Evolutionary conservation across 2,888 invertebrate genomes (phyloP).

Genomic region (Mythimna ferrago): DNA sequence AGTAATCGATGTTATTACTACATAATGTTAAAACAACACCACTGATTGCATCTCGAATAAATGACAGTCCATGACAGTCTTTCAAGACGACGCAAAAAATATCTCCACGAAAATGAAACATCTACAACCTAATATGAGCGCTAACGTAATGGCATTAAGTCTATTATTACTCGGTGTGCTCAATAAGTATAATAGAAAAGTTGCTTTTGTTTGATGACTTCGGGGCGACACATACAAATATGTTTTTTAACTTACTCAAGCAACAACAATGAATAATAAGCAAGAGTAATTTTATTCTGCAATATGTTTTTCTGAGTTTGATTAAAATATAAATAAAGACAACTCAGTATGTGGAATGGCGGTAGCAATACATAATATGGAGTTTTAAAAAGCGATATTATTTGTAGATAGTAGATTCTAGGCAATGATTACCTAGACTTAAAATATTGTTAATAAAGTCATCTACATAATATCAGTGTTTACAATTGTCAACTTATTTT

Average conservation of each 20-base stretch:
- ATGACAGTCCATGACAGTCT: slow-evolving; percentile 9
- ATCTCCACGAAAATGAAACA: slow-evolving; percentile 4
- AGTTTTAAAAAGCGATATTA: neutral
- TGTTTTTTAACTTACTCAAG: slow-evolving; percentile 58
- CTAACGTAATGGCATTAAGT: slow-evolving; percentile 20
- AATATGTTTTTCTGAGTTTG: slow-evolving; percentile 13
- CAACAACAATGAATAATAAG: slow-evolving; percentile 47
- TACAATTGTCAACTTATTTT: too few relatives aligned
- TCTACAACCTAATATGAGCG: slow-evolving; percentile 29
- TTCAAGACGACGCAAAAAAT: slow-evolving; percentile 40
- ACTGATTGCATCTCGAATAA: slow-evolving; percentile 18
- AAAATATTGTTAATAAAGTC: too few relatives aligned
- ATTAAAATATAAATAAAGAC: slow-evolving; percentile 7
- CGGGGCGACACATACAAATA: slow-evolving; percentile 50
- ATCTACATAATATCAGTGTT: too few relatives aligned
- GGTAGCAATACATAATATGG: neutral
- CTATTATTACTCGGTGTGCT: slow-evolving; percentile 39
- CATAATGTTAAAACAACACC: slow-evolving; percentile 20
- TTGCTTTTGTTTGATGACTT: slow-evolving; percentile 63
- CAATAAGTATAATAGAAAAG: slow-evolving; percentile 67
- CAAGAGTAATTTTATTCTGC: slow-evolving; percentile 24
- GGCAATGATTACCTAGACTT: too few relatives aligned
- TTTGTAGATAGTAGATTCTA: too few relatives aligned
- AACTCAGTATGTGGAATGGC: neutral
- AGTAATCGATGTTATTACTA: too few relatives aligned